Evolutionary conservation across 2,797 vertebrate species (phyloP).

Genomic region (Gobionotothen gibberifrons): DNA sequence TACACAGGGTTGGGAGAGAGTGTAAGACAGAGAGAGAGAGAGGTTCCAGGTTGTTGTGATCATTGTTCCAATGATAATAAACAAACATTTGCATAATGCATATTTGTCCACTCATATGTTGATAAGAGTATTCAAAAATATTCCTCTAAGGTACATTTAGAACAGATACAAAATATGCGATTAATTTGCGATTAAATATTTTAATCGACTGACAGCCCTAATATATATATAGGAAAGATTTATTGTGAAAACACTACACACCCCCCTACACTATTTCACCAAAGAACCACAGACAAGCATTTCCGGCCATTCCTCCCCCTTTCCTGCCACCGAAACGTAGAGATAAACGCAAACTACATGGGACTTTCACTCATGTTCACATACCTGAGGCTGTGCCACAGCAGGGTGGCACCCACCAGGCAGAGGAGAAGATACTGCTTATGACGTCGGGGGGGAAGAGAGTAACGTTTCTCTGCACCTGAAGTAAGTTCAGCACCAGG

Average conservation of each 20-base stretch:
- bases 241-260: background rate
- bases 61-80: no score
- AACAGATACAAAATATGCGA: no score
- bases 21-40: no score
- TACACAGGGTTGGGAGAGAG: no score
- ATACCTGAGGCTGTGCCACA: slow-evolving; percentile 95
- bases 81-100: no score
- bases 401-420: slow-evolving; percentile 97
- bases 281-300: background rate
- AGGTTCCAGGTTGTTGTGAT: no score
- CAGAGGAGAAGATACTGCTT: slow-evolving; percentile 95
- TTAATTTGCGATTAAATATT: no score
- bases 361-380: background rate
- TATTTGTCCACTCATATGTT: no score
- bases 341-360: background rate
- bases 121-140: no score
- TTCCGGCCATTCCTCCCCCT: background rate
- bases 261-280: background rate
- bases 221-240: background rate
- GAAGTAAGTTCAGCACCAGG: slow-evolving; percentile 94
- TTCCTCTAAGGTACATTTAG: no score
- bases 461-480: slow-evolving; percentile 95
- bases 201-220: no score
- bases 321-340: background rate
- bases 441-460: slow-evolving; percentile 96